Evolutionary conservation across 2,888 invertebrate genomes (phyloP).

Genomic region (Melitaea athalia): DNA sequence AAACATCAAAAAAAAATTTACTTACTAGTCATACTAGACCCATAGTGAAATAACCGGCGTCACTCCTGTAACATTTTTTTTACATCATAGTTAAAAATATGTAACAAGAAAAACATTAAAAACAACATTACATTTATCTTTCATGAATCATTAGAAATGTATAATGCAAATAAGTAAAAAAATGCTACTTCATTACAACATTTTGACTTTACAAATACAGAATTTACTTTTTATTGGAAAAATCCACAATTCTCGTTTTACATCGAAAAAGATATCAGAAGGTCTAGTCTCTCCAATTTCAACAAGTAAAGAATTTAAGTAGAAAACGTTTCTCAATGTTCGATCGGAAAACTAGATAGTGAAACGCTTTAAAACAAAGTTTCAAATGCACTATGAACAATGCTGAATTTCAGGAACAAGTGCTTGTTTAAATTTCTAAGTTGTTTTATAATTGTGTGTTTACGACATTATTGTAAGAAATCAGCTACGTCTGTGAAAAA

Average conservation of each 20-base stretch:
- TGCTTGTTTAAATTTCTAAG: constrained; percentile 10
- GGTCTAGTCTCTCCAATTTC: not conserved
- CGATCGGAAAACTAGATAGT: constrained; percentile 22
- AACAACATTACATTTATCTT: too few relatives aligned
- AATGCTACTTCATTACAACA: not conserved
- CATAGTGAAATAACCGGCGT: too few relatives aligned
- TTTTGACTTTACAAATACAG: not conserved
- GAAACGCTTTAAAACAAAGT: constrained; percentile 24
- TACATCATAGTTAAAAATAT: too few relatives aligned
- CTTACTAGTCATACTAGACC: too few relatives aligned
- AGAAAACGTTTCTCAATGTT: constrained; percentile 9
- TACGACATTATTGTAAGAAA: not conserved
- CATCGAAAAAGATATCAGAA: not conserved
- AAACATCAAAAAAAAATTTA: too few relatives aligned
- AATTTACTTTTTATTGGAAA: not conserved
- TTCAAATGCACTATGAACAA: constrained; percentile 21
- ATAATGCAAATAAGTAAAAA: too few relatives aligned
- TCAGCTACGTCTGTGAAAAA: not conserved
- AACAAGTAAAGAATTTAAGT: constrained; percentile 11
- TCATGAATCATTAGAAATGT: too few relatives aligned
- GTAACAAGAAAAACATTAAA: too few relatives aligned
- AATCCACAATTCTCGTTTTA: not conserved
- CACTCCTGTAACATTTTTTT: too few relatives aligned
- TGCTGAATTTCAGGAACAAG: constrained; percentile 16
- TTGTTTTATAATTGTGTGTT: not conserved